These are phyloP conservation scores for Ditylenchus weischeri DNA, from an alignment of 2,888 invertebrate genomes.

Conservation along the genomic window DNA sequence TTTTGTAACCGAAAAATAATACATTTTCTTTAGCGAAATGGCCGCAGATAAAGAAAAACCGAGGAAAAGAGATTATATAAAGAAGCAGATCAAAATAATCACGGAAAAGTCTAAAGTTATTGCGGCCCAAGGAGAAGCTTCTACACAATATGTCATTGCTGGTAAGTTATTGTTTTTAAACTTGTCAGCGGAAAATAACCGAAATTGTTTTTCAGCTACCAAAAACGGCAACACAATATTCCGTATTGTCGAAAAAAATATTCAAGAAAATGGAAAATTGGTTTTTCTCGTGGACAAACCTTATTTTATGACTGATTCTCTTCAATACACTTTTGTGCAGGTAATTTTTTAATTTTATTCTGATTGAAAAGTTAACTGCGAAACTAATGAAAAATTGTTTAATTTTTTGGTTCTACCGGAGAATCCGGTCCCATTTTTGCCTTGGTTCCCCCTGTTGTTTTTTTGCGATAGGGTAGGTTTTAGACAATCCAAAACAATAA, in stretches of 20 bases:
- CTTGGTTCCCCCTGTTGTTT: too few relatives aligned
- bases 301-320: conserved; percentile 4
- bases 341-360: not conserved
- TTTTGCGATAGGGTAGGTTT: too few relatives aligned
- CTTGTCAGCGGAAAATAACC: not conserved
- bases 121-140: conserved; percentile 1
- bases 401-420: too few relatives aligned
- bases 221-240: conserved; percentile 6
- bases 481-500: too few relatives aligned
- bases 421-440: too few relatives aligned
- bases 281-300: conserved; percentile 6
- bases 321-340: conserved; percentile 3
- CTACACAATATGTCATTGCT: conserved; percentile 1
- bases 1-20: too few relatives aligned
- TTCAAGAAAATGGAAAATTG: conserved; percentile 2
- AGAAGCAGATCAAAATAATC: conserved; percentile 6
- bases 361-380: too few relatives aligned
- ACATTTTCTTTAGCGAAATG: too few relatives aligned
- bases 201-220: not conserved
- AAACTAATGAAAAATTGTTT: too few relatives aligned
- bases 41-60: not conserved
- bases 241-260: not conserved
- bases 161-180: not conserved
- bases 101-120: conserved; percentile 1
- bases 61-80: not conserved